phyloP scores from a whole-genome alignment of 2,888 invertebrate genomes.

The Amphipyra tragopoginis region DNA sequence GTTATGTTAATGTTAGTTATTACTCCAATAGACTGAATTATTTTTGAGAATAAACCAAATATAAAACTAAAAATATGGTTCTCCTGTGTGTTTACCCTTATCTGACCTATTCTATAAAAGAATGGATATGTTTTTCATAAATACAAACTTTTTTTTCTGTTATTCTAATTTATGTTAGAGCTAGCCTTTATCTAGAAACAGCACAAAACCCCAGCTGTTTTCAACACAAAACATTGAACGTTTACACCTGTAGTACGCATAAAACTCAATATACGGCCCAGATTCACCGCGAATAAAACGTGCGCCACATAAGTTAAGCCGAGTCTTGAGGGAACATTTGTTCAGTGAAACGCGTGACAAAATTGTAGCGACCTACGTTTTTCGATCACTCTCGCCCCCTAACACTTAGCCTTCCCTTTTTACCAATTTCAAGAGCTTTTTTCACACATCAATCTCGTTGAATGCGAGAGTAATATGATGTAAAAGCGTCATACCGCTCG shows the following conservation, averaged over 20 bases:
- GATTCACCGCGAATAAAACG: constrained; percentile 83
- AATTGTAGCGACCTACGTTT: constrained; percentile 84
- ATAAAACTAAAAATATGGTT: too few species aligned
- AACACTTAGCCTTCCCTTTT: constrained; percentile 89
- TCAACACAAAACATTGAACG: constrained; percentile 54
- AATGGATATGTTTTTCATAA: too few species aligned
- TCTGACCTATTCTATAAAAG: too few species aligned
- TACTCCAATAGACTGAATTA: too few species aligned
- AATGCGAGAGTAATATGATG: constrained; percentile 83
- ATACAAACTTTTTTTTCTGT: background rate
- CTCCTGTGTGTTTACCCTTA: too few species aligned
- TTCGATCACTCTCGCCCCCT: constrained; percentile 84
- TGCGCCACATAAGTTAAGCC: constrained; percentile 85
- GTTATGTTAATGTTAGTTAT: too few species aligned
- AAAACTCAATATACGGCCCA: constrained; percentile 75
- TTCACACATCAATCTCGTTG: constrained; percentile 87
- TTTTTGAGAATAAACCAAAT: too few species aligned
- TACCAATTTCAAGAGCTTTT: constrained; percentile 88
- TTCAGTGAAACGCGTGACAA: constrained; percentile 88
- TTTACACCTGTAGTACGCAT: constrained; percentile 75
- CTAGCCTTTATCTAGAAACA: constrained; percentile 7
- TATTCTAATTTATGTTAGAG: background rate
- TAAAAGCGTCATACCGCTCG: constrained; percentile 76
- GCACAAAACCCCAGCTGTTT: constrained; percentile 21
- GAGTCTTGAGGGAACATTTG: constrained; percentile 87